Evolutionary conservation across 2,113 vertebrate species (phyloP).

Genomic region (Poicephalus meyeri): DNA sequence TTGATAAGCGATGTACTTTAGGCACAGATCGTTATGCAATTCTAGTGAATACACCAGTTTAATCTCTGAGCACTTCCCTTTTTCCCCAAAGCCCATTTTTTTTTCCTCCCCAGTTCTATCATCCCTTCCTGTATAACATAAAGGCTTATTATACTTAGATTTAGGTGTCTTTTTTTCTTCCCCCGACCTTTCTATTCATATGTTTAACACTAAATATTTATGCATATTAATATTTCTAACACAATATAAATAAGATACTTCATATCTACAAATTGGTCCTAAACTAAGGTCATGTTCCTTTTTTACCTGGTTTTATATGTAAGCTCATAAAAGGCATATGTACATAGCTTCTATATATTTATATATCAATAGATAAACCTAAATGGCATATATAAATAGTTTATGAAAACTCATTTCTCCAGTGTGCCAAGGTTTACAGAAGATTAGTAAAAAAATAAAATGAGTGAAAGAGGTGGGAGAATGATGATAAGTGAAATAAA

Average conservation of each 20-base stretch:
- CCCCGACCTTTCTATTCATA: not conserved
- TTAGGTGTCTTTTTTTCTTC: not conserved
- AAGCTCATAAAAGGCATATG: not conserved
- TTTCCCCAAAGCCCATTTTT: not conserved
- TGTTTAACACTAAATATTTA: not conserved
- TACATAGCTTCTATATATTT: not conserved
- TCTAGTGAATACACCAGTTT: not conserved
- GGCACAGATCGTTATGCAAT: not conserved
- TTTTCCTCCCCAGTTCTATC: not conserved
- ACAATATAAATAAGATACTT: not conserved
- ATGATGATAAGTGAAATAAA: not conserved
- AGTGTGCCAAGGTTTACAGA: not conserved
- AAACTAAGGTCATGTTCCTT: not conserved
- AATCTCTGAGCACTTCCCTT: not conserved
- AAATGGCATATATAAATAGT: not conserved
- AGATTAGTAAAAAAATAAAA: not conserved
- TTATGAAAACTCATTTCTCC: not conserved
- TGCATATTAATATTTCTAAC: not conserved
- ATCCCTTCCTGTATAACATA: not conserved
- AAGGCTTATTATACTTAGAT: not conserved
- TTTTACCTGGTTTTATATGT: not conserved
- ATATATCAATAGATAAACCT: not conserved
- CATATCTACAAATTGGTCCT: not conserved
- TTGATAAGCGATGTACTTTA: constrained; percentile 1
- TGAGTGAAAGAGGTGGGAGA: not conserved